Base-by-base conservation (phyloP, 2,113 vertebrate species). In the Uria aalge region DNA sequence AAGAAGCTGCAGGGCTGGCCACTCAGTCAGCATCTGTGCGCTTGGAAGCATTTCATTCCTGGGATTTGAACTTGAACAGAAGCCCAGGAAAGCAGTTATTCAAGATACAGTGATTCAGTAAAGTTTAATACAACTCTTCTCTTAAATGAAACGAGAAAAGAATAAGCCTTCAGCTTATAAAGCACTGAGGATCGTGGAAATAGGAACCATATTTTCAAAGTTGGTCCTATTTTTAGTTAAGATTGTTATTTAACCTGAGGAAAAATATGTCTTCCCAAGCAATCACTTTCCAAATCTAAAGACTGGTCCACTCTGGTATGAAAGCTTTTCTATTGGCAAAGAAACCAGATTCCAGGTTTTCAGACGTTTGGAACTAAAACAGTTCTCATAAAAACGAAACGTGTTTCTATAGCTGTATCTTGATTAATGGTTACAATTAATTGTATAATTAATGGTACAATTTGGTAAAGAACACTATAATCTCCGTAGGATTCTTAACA, bases 1-100 rank as follows among this genome's bases (percentile, higher is more conserved):
- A 40, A 68, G 66, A 30, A 34, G n/a, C 63, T 85, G 57, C 38
- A 52, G 27, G 41, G 50, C 4, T 10, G 15, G 16, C 62, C 11
- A 6, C 38, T 40, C 63, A 5, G 1, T 17, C 48, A n/a, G 41
- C 74, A 83, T 45, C 73, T 95, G 62, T 47, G 45, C 29, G 17
- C 41, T 91, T 91, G 84, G 68, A 79, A 92, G 30, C 47, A 56
- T 48, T 64, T 74, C 32, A 68, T 75, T 89, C 78, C 59, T 81
- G 74, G 41, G 72, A 92, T 56, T n/a, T 74, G 40, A 30, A 48
- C 15, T 67, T 80, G 73, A 89, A 47, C 23, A 68, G 77, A 43
- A 81, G 76, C 38, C 52, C 47, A 53, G 76, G 40, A 72, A 69
- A 48, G 50, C 62, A 82, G n/a, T 62, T 80, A 41, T 59, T 86